Evolutionary conservation across 2,888 invertebrate species (phyloP).

Genomic region (Latheticus oryzae): DNA sequence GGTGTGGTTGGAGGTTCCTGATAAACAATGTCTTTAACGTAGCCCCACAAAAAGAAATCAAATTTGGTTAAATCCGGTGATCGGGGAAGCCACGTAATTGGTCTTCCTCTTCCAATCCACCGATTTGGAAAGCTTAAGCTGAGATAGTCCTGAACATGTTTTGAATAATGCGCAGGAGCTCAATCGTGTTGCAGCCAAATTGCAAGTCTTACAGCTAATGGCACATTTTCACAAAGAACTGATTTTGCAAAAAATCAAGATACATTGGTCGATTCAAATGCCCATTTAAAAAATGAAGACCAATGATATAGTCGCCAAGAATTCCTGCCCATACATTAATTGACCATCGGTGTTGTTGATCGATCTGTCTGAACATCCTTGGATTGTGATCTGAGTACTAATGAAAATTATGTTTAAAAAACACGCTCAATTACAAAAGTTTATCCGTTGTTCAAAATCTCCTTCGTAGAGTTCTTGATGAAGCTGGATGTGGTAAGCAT

Average conservation of each 20-base stretch:
- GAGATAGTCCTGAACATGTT: no score
- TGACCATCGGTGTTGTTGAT: no score
- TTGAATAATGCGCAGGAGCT: no score
- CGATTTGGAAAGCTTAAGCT: no score
- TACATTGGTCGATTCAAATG: no score
- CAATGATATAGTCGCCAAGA: no score
- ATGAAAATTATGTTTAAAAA: constrained; percentile 6
- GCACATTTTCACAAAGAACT: no score
- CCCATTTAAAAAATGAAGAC: no score
- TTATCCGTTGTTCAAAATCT: constrained; percentile 6
- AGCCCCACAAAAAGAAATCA: constrained; percentile 8
- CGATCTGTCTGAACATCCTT: not conserved
- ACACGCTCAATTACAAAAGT: not conserved
- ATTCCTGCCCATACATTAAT: no score
- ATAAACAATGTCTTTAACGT: not conserved
- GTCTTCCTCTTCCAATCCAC: not conserved
- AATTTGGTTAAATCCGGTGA: constrained; percentile 3
- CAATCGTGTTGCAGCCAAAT: no score
- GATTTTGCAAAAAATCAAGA: no score
- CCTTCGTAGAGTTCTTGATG: constrained; percentile 5
- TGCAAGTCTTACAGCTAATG: no score
- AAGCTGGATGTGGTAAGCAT: not conserved
- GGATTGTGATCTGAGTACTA: constrained; percentile 6
- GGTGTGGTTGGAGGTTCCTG: not conserved
- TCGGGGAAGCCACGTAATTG: not conserved